Evolutionary conservation across 2,888 invertebrate genomes (phyloP), one percentile per base, ranked within the genome.

Genomic region (Chloroclysta siterata): DNA sequence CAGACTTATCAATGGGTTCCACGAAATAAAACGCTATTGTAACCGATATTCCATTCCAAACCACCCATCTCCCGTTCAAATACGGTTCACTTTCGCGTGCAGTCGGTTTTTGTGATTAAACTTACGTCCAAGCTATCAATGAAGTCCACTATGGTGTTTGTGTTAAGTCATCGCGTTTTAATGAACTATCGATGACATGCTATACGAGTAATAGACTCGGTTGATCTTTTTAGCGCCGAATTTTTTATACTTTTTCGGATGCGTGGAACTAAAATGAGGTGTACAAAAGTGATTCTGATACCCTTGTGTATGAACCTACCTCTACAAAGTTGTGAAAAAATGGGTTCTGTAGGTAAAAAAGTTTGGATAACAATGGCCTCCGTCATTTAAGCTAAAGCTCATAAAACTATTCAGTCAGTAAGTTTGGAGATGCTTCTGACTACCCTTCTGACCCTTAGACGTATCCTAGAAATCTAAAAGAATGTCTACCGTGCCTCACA

Each of bases 181-280:
- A 93, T 93, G 93, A 93, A 92, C 87, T 88, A 82, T 85, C 90
- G 92, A 93, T 93, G 93, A 93, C 93, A 91, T 89, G 93, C 91
- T 85, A 86, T 88, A 91, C 88, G 84, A 85, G 89, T 92, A 91
- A 93, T 91, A 89, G 92, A 92, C 89, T 88, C 85, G 80, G 89
- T 88, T 89, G 89, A 91, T 90, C 90, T 90, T 91, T 91, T 91
- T 89, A 89, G 87, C 87, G 86, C 85, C 86, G 87, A 88, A 84
- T 87, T 89, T 92, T 90, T 90, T 90, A 85, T 72, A 77, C 68
- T 68, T 66, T 83, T 87, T 81, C 81, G 87, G 88, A 85, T 87
- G 83, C 79, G 74, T 75, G 72, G 74, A 79, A 81, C 77, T 79
- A 79, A 82, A 82, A 84, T 81, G 81, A 82, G 81, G 77, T 80